Evolutionary conservation across 2,888 invertebrate genomes (phyloP).

Genomic region (Drosophila meridiana): DNA sequence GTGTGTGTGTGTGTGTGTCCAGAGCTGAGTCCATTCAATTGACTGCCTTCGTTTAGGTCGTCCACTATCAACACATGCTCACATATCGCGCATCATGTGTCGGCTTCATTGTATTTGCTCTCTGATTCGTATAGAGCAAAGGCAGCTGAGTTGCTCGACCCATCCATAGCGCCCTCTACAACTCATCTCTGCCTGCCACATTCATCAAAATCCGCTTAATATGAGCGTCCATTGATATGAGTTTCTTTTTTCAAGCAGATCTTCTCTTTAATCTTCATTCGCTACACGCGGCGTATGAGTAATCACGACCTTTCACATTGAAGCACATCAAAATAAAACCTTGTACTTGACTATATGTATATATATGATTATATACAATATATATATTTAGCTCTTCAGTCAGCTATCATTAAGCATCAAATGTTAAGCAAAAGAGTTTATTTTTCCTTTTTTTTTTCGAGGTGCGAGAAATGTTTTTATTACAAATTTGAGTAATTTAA

Average conservation of each 20-base stretch:
- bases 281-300: constrained; percentile 66
- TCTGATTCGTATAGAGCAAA: constrained; percentile 71
- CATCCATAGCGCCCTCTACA: not conserved
- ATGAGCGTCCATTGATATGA: constrained; percentile 70
- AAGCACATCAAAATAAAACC: constrained; percentile 15
- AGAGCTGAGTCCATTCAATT: constrained; percentile 49
- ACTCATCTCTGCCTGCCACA: not conserved
- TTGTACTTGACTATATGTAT: constrained; percentile 34
- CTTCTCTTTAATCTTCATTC: constrained; percentile 43
- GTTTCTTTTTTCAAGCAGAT: constrained; percentile 29
- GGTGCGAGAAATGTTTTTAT: constrained; percentile 57
- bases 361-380: constrained; percentile 8
- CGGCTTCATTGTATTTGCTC: constrained; percentile 74
- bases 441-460: constrained; percentile 17
- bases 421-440: constrained; percentile 41
- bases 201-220: constrained; percentile 70
- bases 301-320: constrained; percentile 68
- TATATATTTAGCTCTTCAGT: constrained; percentile 14
- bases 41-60: constrained; percentile 37
- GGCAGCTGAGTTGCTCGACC: constrained; percentile 20
- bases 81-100: constrained; percentile 57
- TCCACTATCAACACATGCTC: constrained; percentile 48
- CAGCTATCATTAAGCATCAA: constrained; percentile 44
- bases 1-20: constrained; percentile 25
- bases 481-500: constrained; percentile 64